Conservation (phyloP, 2,797 vertebrate genomes). For the Loris lydekkerianus region DNA sequence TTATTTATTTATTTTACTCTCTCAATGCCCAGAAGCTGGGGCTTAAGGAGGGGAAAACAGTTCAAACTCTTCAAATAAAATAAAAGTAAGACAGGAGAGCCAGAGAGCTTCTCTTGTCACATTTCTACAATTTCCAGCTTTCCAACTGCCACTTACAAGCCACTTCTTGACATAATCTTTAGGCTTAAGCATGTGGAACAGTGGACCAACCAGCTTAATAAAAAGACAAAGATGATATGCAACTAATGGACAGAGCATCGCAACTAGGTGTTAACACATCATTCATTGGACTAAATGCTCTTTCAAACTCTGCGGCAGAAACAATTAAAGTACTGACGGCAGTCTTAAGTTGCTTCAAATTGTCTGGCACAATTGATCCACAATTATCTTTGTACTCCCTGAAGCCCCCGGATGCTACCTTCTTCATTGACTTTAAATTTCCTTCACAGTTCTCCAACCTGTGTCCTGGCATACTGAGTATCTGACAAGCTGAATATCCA, state of each 20-base stretch:
- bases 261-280: constrained; percentile 87
- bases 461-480: constrained; percentile 84
- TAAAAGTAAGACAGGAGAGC: constrained; percentile 50
- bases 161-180: constrained; percentile 84
- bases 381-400: constrained; percentile 91
- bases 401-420: constrained; percentile 86
- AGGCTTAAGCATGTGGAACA: constrained; percentile 83
- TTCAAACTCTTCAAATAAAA: constrained; percentile 73
- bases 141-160: constrained; percentile 77
- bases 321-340: constrained; percentile 90
- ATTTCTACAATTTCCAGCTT: constrained; percentile 73
- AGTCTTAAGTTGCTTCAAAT: constrained; percentile 90
- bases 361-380: constrained; percentile 90
- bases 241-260: constrained; percentile 85
- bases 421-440: constrained; percentile 88
- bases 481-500: constrained; percentile 75
- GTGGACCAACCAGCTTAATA: constrained; percentile 87
- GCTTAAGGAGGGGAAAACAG: constrained; percentile 44
- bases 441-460: constrained; percentile 82
- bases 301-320: constrained; percentile 89
- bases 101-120: constrained; percentile 63
- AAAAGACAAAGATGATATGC: constrained; percentile 86
- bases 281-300: constrained; percentile 87
- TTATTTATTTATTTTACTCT: constrained; percentile 48
- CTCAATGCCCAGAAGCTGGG: constrained; percentile 54